Evolutionary conservation across 2,888 invertebrate genomes (phyloP).

Genomic region (Helobdella robusta): DNA sequence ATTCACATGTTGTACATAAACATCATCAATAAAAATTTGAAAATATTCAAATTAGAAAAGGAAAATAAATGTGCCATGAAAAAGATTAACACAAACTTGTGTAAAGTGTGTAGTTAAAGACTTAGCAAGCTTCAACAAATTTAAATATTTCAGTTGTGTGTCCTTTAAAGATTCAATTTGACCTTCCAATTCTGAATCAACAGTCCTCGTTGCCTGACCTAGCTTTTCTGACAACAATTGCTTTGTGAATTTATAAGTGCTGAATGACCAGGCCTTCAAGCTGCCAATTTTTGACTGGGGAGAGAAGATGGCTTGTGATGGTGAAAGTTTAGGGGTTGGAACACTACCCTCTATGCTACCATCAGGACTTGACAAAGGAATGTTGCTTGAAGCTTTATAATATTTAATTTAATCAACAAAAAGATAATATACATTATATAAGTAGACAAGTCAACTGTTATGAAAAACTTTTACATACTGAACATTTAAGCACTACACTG

Average conservation of each 20-base stretch:
- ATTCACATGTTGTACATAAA: too few species aligned
- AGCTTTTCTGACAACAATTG: constrained; percentile 91
- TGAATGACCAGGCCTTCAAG: constrained; percentile 90
- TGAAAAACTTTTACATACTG: too few species aligned
- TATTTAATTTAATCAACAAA: not conserved
- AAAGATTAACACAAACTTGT: constrained; percentile 52
- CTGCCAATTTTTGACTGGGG: constrained; percentile 60
- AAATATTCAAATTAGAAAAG: too few species aligned
- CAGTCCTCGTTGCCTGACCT: constrained; percentile 59
- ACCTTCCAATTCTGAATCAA: constrained; percentile 71
- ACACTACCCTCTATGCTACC: constrained; percentile 4
- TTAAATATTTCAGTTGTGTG: constrained; percentile 75
- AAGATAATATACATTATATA: not conserved
- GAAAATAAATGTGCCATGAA: not conserved
- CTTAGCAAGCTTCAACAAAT: constrained; percentile 70
- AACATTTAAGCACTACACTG: too few species aligned
- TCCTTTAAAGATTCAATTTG: constrained; percentile 85
- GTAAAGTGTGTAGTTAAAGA: constrained; percentile 70
- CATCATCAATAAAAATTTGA: too few species aligned
- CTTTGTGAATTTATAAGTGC: constrained; percentile 93
- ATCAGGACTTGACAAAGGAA: constrained; percentile 28
- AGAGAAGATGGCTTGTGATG: not conserved
- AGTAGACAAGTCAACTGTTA: too few species aligned
- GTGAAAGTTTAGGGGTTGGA: constrained; percentile 11
- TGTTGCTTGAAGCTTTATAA: constrained; percentile 26